phyloP scores from a whole-genome alignment of 2,888 invertebrate species.

The Incurvaria masculella region DNA sequence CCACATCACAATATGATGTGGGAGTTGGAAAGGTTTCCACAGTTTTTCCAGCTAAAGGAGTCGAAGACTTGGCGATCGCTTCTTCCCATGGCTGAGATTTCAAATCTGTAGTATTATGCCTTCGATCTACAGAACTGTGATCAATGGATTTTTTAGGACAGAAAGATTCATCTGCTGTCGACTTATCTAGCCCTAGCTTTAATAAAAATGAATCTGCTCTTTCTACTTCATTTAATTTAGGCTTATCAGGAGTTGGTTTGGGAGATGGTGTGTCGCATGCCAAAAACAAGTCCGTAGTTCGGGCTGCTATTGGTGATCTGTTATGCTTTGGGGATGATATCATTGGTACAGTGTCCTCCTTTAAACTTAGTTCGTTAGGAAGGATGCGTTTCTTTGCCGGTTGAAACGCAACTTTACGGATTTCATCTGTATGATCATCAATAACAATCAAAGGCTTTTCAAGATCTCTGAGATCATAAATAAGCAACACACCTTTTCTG shows the following conservation, averaged over 20 bases:
- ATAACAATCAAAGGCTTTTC: slow-evolving; percentile 42
- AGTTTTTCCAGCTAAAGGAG: slow-evolving; percentile 30
- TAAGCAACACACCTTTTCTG: slow-evolving; percentile 49
- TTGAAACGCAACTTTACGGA: slow-evolving; percentile 48
- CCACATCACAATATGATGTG: slow-evolving; percentile 25
- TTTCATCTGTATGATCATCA: slow-evolving; percentile 47
- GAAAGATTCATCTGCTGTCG: slow-evolving; percentile 31
- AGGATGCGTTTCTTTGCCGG: slow-evolving; percentile 30
- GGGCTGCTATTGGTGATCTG: slow-evolving; percentile 26
- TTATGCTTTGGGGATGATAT: slow-evolving; percentile 24
- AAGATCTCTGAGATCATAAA: slow-evolving; percentile 56
- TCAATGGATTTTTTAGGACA: slow-evolving; percentile 30
- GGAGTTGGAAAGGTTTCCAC: slow-evolving; percentile 30
- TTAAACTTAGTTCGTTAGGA: slow-evolving; percentile 39
- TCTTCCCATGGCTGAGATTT: slow-evolving; percentile 32
- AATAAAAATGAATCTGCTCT: slow-evolving; percentile 44
- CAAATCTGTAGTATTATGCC: slow-evolving; percentile 29
- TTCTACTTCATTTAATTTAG: background rate
- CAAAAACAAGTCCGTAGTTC: slow-evolving; percentile 40
- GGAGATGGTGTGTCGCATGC: slow-evolving; percentile 35
- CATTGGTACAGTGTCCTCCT: slow-evolving; percentile 32
- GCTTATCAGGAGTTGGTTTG: slow-evolving; percentile 14
- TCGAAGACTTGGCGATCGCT: slow-evolving; percentile 41
- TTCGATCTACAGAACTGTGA: slow-evolving; percentile 24
- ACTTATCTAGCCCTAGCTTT: slow-evolving; percentile 43